phyloP scores from a whole-genome alignment of 2,797 vertebrate genomes.

The Lepus townsendii region DNA sequence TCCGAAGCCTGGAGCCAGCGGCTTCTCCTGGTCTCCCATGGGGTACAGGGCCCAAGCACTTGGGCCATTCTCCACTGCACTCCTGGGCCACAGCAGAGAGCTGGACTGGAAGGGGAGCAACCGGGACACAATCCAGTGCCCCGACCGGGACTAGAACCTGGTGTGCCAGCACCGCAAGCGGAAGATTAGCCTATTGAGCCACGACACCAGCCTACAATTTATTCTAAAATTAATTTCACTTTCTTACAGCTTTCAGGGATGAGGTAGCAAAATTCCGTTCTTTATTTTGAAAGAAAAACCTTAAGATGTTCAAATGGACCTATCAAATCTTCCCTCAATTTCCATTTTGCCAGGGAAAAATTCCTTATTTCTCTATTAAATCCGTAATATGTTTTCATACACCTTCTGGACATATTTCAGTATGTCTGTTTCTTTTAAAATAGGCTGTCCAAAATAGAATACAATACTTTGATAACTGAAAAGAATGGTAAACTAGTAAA shows the following conservation, averaged over 20 bases:
- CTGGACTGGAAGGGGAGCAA: too few relatives aligned
- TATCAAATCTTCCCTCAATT: not conserved
- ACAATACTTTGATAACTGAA: not conserved
- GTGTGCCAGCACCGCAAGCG: too few relatives aligned
- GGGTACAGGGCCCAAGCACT: too few relatives aligned
- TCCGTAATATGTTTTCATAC: not conserved
- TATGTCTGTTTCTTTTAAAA: slow-evolving; percentile 45
- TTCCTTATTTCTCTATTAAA: slow-evolving; percentile 19
- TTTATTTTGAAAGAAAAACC: not conserved
- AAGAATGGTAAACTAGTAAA: not conserved
- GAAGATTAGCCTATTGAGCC: too few relatives aligned
- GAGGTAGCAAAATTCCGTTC: not conserved
- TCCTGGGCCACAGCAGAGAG: too few relatives aligned
- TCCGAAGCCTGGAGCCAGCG: too few relatives aligned
- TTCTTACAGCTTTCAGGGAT: not conserved
- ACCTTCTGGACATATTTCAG: not conserved
- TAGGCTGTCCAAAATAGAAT: not conserved
- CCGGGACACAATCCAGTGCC: too few relatives aligned
- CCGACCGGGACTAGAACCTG: too few relatives aligned
- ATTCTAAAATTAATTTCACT: slow-evolving; percentile 22
- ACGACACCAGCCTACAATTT: not conserved
- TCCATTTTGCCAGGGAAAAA: not conserved
- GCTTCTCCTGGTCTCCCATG: too few relatives aligned
- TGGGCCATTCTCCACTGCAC: too few relatives aligned
- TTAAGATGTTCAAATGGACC: not conserved